phyloP scores from a whole-genome alignment of 2,113 vertebrate species.

The Murina feae region DNA sequence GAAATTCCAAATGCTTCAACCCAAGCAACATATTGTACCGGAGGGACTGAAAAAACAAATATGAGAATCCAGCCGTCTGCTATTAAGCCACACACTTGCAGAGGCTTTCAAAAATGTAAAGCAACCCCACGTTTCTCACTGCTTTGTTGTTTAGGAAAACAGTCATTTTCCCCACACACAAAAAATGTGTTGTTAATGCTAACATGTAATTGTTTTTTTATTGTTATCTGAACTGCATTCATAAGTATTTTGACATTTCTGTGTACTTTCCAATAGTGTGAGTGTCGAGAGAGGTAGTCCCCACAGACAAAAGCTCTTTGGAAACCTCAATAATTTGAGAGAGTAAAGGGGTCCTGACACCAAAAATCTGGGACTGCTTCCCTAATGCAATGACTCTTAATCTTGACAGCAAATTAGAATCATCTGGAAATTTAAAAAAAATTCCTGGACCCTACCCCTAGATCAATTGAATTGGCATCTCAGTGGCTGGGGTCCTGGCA shows the following conservation, averaged over 20 bases:
- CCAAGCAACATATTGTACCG: background rate
- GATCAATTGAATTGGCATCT: background rate
- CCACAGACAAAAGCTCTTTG: background rate
- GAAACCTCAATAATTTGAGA: background rate
- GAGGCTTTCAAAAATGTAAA: background rate
- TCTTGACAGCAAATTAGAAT: constrained; percentile 4
- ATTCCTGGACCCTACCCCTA: too few relatives aligned
- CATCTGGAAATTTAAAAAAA: background rate
- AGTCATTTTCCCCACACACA: background rate
- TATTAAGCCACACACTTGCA: background rate
- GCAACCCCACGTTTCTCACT: background rate
- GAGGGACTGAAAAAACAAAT: background rate
- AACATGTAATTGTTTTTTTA: background rate
- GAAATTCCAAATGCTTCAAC: background rate
- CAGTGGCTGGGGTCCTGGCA: background rate
- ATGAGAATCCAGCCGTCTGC: background rate
- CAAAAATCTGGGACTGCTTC: background rate
- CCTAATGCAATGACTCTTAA: background rate
- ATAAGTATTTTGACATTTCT: background rate
- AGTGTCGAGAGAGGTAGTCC: background rate
- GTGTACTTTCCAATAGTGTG: background rate
- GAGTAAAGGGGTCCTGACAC: background rate
- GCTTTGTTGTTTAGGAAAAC: background rate
- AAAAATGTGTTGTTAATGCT: background rate
- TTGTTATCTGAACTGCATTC: constrained; percentile 5